phyloP scores from a whole-genome alignment of 1,140 invertebrate species.

The Stegodyphus dumicola region DNA sequence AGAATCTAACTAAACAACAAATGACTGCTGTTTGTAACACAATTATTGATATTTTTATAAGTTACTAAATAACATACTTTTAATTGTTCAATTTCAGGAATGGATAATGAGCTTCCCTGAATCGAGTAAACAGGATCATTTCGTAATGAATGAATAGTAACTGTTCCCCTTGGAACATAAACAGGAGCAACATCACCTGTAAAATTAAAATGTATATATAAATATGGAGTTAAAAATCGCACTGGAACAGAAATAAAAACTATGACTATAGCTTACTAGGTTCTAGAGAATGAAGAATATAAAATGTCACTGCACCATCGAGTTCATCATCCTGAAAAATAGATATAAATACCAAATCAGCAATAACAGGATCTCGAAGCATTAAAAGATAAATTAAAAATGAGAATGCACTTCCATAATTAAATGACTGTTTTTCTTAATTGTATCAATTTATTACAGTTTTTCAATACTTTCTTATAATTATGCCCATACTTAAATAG shows the following conservation, averaged over 20 bases:
- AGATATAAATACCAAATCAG: not conserved
- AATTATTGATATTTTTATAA: no score
- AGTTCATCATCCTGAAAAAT: constrained; percentile 43
- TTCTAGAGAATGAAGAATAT: constrained; percentile 45
- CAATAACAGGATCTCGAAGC: no score
- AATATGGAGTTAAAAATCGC: not conserved
- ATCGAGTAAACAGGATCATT: constrained; percentile 40
- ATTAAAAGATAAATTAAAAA: no score
- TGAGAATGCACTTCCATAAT: no score
- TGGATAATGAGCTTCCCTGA: constrained; percentile 20
- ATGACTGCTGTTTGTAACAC: no score
- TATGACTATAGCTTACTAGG: constrained; percentile 22
- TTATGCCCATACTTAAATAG: no score
- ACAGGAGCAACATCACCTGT: constrained; percentile 13
- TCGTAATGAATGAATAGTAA: constrained; percentile 36
- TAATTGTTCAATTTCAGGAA: constrained; percentile 32
- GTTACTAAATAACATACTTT: constrained; percentile 8
- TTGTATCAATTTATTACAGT: no score
- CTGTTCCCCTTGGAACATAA: constrained; percentile 36
- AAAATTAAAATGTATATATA: not conserved
- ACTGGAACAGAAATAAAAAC: not conserved
- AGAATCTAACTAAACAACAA: no score
- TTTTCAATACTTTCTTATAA: no score
- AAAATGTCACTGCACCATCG: constrained; percentile 17
- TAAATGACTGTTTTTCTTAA: no score